Base-by-base conservation (phyloP, 2,888 invertebrate species). In the Pycnomerus fuliginosus region DNA sequence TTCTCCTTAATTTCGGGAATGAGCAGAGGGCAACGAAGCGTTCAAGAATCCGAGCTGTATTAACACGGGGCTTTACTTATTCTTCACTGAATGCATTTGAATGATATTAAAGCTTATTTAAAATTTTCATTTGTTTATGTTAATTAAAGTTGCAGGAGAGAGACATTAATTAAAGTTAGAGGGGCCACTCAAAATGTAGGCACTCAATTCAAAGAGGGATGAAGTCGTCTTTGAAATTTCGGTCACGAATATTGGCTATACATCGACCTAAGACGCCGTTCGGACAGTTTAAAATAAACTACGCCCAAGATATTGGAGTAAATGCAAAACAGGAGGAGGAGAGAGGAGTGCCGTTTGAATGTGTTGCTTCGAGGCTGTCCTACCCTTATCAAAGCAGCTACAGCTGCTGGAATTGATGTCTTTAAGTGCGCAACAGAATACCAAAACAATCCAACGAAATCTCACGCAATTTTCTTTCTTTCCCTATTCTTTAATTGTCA, bases 391-490 rank as follows among this genome's bases (percentile, higher is more conserved):
- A 56, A 44, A 52, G 41, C 50, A 44, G 51, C 49, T 55, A 55
- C 55, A 54, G 52, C 52, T 45, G 53, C 48, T 45, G 44, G 52
- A 57, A 57, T 53, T 52, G 52, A 55, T 54, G 54, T 58, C 53
- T 50, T 52, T 51, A 54, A 54, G 50, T 51, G 47, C 51, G 36
- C 32, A 41, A 35, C 35, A 35, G 53, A 53, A 55, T 53, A 48
- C 52, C 38, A 44, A 52, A 54, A 41, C 42, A 31, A 33, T 45
- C 45, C 45, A 41, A 37, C 33, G 45, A 33, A 11, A 34, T 33
- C 30, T 38, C 17, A 17, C 23, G 7, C n/a, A 8, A 8, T 12
- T 15, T 35, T n/a, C 7, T 13, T 16, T 25, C n/a, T 11, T 35
- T 25, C 12, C 12, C 25, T 22, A n/a, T 25, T 15, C 11, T 25